A percentile compares a stretch with the other conserved stretches of the same genome.
Evolutionary conservation across 2,113 vertebrate species (phyloP).

Genomic region (Petrocephalus microphthalmus): DNA sequence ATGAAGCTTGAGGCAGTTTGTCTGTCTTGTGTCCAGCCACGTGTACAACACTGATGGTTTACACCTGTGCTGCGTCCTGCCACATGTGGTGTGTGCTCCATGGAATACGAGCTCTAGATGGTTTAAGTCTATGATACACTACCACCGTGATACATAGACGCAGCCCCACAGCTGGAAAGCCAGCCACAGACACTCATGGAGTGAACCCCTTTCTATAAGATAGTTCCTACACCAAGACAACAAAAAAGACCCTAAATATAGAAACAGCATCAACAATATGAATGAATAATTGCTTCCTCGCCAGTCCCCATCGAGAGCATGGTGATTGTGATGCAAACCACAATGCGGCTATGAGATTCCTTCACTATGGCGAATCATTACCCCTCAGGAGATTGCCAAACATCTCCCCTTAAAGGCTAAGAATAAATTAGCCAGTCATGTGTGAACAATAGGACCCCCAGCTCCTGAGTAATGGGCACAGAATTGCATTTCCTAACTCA

Average conservation of each 20-base stretch:
- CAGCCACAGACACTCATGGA: neutral
- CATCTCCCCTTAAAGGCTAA: conserved; percentile 44
- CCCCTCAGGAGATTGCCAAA: conserved; percentile 34
- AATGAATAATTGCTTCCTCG: conserved; percentile 36
- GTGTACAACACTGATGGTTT: neutral
- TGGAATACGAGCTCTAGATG: neutral
- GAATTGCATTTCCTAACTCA: conserved; percentile 16
- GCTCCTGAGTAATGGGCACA: conserved; percentile 48
- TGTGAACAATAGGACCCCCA: conserved; percentile 51
- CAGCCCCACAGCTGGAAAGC: neutral
- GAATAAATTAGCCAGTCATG: conserved; percentile 45
- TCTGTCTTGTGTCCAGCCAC: neutral
- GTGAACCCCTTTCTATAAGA: neutral
- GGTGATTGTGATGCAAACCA: conserved; percentile 42
- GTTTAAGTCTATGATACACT: neutral
- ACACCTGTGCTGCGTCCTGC: neutral
- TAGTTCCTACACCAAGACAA: neutral
- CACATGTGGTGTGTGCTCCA: neutral
- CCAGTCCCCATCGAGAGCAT: conserved; percentile 32
- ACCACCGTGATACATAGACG: neutral
- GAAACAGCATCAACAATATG: conserved; percentile 34
- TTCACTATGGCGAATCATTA: conserved; percentile 37
- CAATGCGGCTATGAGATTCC: conserved; percentile 37
- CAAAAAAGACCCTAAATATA: conserved; percentile 17
- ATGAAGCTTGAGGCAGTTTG: neutral